Evolutionary conservation across 2,888 invertebrate species (phyloP).

Genomic region (Tubulanus polymorphus): DNA sequence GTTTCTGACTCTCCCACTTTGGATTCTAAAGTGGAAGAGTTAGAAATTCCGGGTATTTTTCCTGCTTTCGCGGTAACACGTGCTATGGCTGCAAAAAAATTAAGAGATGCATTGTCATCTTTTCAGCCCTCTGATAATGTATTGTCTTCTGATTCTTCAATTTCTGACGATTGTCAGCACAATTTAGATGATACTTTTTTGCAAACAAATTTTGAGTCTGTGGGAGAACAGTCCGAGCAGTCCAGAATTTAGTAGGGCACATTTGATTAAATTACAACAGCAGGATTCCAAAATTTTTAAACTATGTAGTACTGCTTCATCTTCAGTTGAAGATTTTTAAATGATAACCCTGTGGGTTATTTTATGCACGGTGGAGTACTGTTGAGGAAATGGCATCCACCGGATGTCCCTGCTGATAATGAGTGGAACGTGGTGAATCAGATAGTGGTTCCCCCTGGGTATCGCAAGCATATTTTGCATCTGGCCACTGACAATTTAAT

Average conservation of each 20-base stretch:
- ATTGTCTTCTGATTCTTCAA: no score
- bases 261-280: neutral
- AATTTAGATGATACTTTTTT: no score
- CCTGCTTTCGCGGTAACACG: slow-evolving; percentile 5
- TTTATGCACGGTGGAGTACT: slow-evolving; percentile 11
- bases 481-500: slow-evolving; percentile 17
- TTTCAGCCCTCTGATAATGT: no score
- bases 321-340: slow-evolving; percentile 1
- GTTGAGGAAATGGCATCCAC: slow-evolving; percentile 19
- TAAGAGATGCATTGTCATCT: no score
- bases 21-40: neutral
- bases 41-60: slow-evolving; percentile 4
- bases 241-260: neutral
- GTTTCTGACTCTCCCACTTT: no score
- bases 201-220: no score
- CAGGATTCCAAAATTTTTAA: slow-evolving; percentile 1
- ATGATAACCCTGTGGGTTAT: slow-evolving; percentile 6
- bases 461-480: slow-evolving; percentile 7
- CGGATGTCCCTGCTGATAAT: slow-evolving; percentile 10
- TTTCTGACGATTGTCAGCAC: no score
- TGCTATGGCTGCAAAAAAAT: neutral
- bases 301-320: neutral
- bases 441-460: slow-evolving; percentile 8
- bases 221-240: neutral
- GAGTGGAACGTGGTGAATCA: slow-evolving; percentile 10